A percentile compares a stretch with the other conserved stretches of the same genome.
These are phyloP conservation scores for Zaprionus kolodkinae DNA, from an alignment of 1,140 invertebrate species.

Conservation along the genomic window DNA sequence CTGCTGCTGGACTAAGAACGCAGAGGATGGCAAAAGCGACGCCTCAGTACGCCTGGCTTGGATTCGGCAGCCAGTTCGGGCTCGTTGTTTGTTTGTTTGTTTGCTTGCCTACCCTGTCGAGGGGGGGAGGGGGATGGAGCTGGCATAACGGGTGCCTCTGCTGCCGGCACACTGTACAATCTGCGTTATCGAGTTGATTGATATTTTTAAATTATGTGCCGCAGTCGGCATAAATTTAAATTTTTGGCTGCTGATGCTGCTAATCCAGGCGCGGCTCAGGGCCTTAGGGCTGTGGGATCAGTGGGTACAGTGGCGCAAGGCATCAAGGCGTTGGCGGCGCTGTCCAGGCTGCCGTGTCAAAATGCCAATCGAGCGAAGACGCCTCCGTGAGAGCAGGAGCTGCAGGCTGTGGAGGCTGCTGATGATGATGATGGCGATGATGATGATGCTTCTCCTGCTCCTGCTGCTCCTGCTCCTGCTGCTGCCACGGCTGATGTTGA, in stretches of 20 bases:
- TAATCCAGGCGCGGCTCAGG: conserved; percentile 70
- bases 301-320: conserved; percentile 44
- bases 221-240: conserved; percentile 81
- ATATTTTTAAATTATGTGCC: conserved; percentile 82
- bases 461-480: conserved; percentile 47
- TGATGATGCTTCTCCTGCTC: conserved; percentile 34
- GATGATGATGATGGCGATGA: neutral
- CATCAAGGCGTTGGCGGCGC: conserved; percentile 42
- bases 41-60: conserved; percentile 34
- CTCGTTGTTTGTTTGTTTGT: conserved; percentile 68
- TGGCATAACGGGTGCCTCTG: neutral
- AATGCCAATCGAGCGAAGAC: conserved; percentile 73
- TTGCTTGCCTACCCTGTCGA: neutral
- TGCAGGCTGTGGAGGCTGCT: neutral
- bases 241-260: conserved; percentile 71
- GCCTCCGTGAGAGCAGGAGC: neutral
- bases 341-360: conserved; percentile 63
- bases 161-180: conserved; percentile 40
- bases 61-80: conserved; percentile 24
- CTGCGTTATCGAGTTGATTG: conserved; percentile 81
- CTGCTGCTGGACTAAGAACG: conserved; percentile 21
- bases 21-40: neutral
- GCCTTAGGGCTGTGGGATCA: conserved; percentile 26
- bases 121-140: neutral
- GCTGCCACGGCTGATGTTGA: conserved; percentile 61